Conservation (phyloP, 2,113 vertebrate species). For the Tachycineta bicolor region DNA sequence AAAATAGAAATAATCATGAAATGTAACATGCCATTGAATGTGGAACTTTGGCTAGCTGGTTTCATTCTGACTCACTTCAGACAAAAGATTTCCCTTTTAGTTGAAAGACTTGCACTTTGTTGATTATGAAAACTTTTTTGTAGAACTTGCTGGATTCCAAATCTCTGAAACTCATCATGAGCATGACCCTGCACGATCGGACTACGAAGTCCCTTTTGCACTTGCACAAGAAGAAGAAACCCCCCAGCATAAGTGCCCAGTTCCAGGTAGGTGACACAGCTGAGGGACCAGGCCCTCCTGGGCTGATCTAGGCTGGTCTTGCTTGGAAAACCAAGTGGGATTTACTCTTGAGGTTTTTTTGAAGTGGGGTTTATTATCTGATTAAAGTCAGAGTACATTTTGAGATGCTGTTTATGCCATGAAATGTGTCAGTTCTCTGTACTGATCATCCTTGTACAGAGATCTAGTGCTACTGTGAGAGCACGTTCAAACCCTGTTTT, state of each 20-base stretch:
- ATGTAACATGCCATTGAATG: not conserved
- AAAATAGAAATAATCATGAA: not conserved
- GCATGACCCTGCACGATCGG: constrained; percentile 91
- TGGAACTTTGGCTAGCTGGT: not conserved
- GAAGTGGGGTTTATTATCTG: not conserved
- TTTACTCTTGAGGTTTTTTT: not conserved
- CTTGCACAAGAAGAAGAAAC: constrained; percentile 97
- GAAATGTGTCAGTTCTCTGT: not conserved
- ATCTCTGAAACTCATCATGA: constrained; percentile 92
- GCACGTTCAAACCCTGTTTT: not conserved
- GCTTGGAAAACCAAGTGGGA: not conserved
- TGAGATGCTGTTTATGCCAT: not conserved
- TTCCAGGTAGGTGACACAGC: constrained; percentile 84
- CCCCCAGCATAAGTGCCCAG: constrained; percentile 96
- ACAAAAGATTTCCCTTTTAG: not conserved
- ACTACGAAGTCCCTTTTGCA: constrained; percentile 95
- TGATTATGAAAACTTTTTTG: constrained; percentile 13
- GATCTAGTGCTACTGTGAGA: not conserved
- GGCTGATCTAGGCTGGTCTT: not conserved
- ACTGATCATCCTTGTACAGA: not conserved
- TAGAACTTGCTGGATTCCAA: constrained; percentile 92
- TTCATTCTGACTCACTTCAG: not conserved
- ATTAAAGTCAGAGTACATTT: not conserved
- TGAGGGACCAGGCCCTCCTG: not conserved
- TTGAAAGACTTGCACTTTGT: not conserved